Evolutionary conservation across 2,888 invertebrate genomes (phyloP), one percentile per base, ranked within the genome.

Genomic region (Ennomos quercinarius): DNA sequence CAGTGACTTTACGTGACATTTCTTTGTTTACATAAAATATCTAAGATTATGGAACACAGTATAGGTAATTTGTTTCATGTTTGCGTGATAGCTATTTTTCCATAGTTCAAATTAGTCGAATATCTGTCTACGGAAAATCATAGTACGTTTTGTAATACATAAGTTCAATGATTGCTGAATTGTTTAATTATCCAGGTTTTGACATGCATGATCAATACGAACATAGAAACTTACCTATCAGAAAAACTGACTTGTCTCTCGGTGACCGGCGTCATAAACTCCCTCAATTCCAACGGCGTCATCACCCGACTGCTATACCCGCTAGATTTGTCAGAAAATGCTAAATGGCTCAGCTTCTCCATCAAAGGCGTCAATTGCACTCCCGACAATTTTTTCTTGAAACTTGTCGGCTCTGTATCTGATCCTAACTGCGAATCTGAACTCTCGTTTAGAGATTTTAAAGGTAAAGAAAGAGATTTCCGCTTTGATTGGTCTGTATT

Each of bases 311-410:
- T 95, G 70, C 94, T 94, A 76, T 95, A 95, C 0, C 95, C 95
- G 61, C 95, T 95, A 0, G 95, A 95, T 67, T 94, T 93, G 67
- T 96, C 95, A 56, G 93, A 95, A 67, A 95, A 93, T 1, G 96
- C 96, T 58, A 97, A 80, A 48, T 96, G 93, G 67, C 96, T 96
- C 42, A 97, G 80, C 78, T 97, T 97, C 36, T 96, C 96, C 96
- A 97, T 96, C 0, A 97, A 79, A 0, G 97, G 97, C 0, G 97
- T 97, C 49, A 97, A 76, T 61, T 96, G 96, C 0, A 96, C 94
- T 0, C 96, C 96, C 9, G 94, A 94, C 37, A 95, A 67, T 66
- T 94, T 94, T 72, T 93, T 94, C 65, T 91, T 91, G 52, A 89
- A 86, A 59, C 87, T 85, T 0, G 84, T 80, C 1, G 82, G 78